Conservation (phyloP, 2,797 vertebrate species). For the Fringilla coelebs region DNA sequence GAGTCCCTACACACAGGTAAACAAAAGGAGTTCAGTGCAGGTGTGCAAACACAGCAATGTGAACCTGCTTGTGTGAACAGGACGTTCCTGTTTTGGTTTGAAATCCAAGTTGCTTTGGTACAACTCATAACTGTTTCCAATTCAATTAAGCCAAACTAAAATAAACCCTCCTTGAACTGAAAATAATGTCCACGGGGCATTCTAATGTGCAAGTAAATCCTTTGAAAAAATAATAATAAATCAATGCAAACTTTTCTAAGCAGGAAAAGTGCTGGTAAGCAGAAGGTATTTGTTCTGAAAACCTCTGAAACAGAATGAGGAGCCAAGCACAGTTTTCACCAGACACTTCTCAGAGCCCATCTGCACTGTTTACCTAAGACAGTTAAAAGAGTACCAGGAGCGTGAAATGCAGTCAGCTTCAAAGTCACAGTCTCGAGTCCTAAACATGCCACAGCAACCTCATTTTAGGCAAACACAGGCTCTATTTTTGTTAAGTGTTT, state of each 20-base stretch:
- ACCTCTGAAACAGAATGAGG: constrained; percentile 13
- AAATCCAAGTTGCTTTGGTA: constrained; percentile 8
- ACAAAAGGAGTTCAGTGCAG: neutral
- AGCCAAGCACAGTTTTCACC: neutral
- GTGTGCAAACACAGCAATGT: rapidly evolving
- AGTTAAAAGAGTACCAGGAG: constrained; percentile 56
- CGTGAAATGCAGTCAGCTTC: constrained; percentile 44
- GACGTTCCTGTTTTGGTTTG: neutral
- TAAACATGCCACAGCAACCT: constrained; percentile 49
- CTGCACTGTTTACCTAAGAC: constrained; percentile 24
- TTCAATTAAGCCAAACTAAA: constrained; percentile 46
- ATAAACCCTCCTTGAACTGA: constrained; percentile 42
- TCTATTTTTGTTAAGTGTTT: constrained; percentile 32
- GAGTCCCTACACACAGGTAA: neutral
- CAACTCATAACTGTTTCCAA: constrained; percentile 26
- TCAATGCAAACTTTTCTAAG: constrained; percentile 35
- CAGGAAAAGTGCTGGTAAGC: constrained; percentile 14
- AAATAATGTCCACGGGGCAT: constrained; percentile 31
- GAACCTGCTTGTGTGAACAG: neutral
- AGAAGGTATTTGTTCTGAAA: constrained; percentile 22
- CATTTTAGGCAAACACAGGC: constrained; percentile 38
- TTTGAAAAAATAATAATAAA: constrained; percentile 56
- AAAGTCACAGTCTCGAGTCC: constrained; percentile 30
- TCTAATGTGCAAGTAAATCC: constrained; percentile 33
- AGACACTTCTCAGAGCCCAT: neutral